A percentile compares a stretch with the other conserved stretches of the same genome.
These are phyloP conservation scores for Grapholita molesta DNA, from an alignment of 1,140 invertebrate genomes.

Conservation along the genomic window DNA sequence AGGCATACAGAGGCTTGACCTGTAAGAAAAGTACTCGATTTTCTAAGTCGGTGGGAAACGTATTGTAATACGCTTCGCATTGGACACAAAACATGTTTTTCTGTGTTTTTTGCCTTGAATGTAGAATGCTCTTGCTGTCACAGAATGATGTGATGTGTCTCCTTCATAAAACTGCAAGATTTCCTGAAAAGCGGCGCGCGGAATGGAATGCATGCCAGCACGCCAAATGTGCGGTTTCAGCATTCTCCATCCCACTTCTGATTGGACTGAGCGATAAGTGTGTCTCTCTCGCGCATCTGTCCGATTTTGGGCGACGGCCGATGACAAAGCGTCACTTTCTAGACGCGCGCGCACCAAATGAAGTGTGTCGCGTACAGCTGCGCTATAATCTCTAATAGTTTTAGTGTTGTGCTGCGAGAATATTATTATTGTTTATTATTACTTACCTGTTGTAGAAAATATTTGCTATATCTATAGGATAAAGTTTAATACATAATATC, in stretches of 20 bases:
- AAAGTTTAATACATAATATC: too few relatives aligned
- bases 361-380: slow-evolving; percentile 73
- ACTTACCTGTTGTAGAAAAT: not conserved
- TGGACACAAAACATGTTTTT: too few relatives aligned
- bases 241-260: slow-evolving; percentile 31
- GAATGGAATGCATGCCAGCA: slow-evolving; percentile 23
- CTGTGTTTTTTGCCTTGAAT: too few relatives aligned
- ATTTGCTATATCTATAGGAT: too few relatives aligned
- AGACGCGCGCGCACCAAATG: slow-evolving; percentile 68
- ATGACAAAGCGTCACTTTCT: slow-evolving; percentile 68
- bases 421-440: not conserved
- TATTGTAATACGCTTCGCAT: too few relatives aligned
- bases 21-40: too few relatives aligned
- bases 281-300: slow-evolving; percentile 41
- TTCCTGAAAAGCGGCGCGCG: not conserved
- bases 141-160: too few relatives aligned
- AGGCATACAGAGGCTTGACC: too few relatives aligned
- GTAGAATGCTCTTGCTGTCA: too few relatives aligned
- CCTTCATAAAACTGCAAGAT: not conserved
- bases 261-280: slow-evolving; percentile 3
- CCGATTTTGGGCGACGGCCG: slow-evolving; percentile 57
- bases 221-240: slow-evolving; percentile 41
- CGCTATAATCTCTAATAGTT: slow-evolving; percentile 53
- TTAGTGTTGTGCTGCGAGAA: not conserved
- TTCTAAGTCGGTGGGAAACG: too few relatives aligned